Percentiles rank a stretch among this genome's conserved stretches.
phyloP scores from a whole-genome alignment of 2,888 invertebrate species.

The Notodonta ziczac region DNA sequence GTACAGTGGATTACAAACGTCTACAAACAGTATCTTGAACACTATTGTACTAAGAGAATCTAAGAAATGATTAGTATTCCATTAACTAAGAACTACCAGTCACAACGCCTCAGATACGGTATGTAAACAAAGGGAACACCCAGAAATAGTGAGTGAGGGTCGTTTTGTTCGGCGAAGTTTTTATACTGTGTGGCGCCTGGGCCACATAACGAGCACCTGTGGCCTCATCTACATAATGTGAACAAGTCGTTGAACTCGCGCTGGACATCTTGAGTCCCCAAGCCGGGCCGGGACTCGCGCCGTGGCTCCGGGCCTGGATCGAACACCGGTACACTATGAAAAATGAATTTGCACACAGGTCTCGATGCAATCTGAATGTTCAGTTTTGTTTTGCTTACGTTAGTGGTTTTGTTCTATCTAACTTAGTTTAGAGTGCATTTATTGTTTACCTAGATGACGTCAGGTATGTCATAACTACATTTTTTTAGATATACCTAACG shows the following conservation, averaged over 20 bases:
- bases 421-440: background rate
- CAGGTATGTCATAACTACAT: too few species aligned
- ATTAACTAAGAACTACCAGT: background rate
- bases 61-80: too few species aligned
- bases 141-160: constrained; percentile 74
- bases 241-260: constrained; percentile 73
- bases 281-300: constrained; percentile 16
- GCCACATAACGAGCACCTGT: constrained; percentile 80
- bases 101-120: constrained; percentile 6
- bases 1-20: too few species aligned
- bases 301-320: constrained; percentile 2
- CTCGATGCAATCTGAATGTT: background rate
- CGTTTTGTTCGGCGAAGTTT: constrained; percentile 75
- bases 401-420: constrained; percentile 1
- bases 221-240: constrained; percentile 82
- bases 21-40: too few species aligned
- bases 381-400: background rate
- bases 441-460: too few species aligned
- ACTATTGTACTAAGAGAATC: too few species aligned
- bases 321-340: constrained; percentile 1
- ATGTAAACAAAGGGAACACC: constrained; percentile 53
- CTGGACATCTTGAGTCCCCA: constrained; percentile 60
- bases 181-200: constrained; percentile 68
- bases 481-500: too few species aligned
- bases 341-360: background rate